Evolutionary conservation across 2,113 vertebrate genomes (phyloP).

Genomic region (Macrotus californicus): DNA sequence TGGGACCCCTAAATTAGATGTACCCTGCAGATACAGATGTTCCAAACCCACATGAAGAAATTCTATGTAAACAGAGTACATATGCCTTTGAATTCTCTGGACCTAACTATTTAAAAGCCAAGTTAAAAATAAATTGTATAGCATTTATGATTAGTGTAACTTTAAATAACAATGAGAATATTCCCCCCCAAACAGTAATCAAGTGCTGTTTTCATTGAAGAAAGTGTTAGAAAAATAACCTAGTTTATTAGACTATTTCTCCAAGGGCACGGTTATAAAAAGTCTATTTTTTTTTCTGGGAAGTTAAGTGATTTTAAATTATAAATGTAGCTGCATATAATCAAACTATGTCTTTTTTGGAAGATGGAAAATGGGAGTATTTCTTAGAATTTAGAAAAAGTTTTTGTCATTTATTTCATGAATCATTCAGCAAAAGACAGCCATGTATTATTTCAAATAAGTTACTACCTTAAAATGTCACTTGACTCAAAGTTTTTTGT

Average conservation of each 20-base stretch:
- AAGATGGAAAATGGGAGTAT: not conserved
- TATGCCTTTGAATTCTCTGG: not conserved
- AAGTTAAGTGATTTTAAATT: conserved; percentile 14
- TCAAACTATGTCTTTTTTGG: not conserved
- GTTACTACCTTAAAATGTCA: conserved; percentile 15
- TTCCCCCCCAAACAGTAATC: not conserved
- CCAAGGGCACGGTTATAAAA: not conserved
- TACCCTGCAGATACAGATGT: not conserved
- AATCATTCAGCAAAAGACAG: conserved; percentile 38
- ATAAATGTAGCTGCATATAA: not conserved
- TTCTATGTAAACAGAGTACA: not conserved
- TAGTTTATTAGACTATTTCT: conserved; percentile 29
- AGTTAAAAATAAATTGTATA: conserved; percentile 18
- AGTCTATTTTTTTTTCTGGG: not conserved
- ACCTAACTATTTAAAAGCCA: conserved; percentile 27
- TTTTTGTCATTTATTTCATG: conserved; percentile 41
- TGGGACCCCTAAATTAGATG: not conserved
- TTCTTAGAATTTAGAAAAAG: conserved; percentile 7
- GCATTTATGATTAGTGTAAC: not conserved
- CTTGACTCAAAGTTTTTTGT: not conserved
- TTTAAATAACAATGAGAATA: conserved; percentile 30
- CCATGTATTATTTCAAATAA: not conserved
- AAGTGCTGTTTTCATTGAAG: not conserved
- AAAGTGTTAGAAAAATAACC: not conserved
- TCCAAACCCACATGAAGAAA: not conserved